phyloP scores from a whole-genome alignment of 2,888 invertebrate species.

The Melieria picta region DNA sequence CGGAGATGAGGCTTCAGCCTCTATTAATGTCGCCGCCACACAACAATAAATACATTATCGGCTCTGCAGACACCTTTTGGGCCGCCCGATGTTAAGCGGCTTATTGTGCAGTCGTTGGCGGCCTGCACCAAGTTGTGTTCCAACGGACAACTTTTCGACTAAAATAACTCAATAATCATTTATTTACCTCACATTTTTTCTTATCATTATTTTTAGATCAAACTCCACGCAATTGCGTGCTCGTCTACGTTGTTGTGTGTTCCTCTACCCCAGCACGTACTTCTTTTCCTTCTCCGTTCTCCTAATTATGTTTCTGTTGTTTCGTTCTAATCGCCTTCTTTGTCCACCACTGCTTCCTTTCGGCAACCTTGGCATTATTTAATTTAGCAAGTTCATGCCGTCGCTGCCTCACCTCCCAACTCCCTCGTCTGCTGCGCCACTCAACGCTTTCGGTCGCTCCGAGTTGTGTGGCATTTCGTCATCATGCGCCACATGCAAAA shows the following conservation, averaged over 20 bases:
- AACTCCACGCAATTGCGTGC: not conserved
- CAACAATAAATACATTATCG: no score
- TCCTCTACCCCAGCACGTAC: not conserved
- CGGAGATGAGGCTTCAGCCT: no score
- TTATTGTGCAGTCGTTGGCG: no score
- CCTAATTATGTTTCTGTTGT: not conserved
- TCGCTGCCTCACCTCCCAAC: not conserved
- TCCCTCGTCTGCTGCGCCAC: not conserved
- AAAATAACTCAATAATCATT: no score
- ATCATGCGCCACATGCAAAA: slow-evolving; percentile 52
- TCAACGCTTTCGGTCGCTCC: not conserved
- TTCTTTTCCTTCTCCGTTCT: not conserved
- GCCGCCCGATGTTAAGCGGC: no score
- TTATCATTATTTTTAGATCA: not conserved
- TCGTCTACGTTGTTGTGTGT: not conserved
- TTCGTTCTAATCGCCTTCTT: not conserved
- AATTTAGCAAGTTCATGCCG: slow-evolving; percentile 43
- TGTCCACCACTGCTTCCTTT: slow-evolving; percentile 16
- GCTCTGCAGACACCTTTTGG: no score
- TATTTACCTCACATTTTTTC: not conserved
- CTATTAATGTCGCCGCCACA: no score
- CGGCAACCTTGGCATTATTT: slow-evolving; percentile 47
- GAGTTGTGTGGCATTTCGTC: slow-evolving; percentile 26
- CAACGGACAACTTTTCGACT: no score
- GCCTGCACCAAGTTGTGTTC: no score